These are phyloP conservation scores for Nasonovia ribisnigri DNA, from an alignment of 2,888 invertebrate species.

Conservation along the genomic window DNA sequence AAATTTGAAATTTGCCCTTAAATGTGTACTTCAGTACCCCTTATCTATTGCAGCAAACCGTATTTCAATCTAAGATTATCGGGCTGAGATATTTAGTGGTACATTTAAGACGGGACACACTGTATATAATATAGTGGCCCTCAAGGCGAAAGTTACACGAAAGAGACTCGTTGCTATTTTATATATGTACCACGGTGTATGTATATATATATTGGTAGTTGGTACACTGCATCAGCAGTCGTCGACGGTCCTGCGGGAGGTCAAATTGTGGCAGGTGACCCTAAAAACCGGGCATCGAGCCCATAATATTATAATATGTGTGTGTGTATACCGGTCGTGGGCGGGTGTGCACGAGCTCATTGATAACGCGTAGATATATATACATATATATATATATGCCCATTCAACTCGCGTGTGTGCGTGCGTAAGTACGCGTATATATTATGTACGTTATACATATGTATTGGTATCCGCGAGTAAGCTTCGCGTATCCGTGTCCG, in stretches of 20 bases:
- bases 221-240: neutral
- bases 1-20: no score
- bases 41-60: no score
- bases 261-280: conserved; percentile 62
- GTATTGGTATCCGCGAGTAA: neutral
- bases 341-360: conserved; percentile 55
- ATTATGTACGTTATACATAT: neutral
- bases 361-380: conserved; percentile 32
- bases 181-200: neutral
- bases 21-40: no score
- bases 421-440: neutral
- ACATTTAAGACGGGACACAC: no score
- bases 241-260: conserved; percentile 39
- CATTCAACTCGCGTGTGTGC: conserved; percentile 2
- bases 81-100: no score
- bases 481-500: conserved; percentile 42
- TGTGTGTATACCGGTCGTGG: conserved; percentile 41
- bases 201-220: neutral
- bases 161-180: neutral
- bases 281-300: conserved; percentile 52
- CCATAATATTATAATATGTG: conserved; percentile 3
- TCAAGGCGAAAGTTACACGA: conserved; percentile 28
- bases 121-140: neutral
- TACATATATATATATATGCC: conserved; percentile 10
- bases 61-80: no score